Base-by-base conservation (phyloP, 2,888 invertebrate species). In the Lasioglossum oenotherae region DNA sequence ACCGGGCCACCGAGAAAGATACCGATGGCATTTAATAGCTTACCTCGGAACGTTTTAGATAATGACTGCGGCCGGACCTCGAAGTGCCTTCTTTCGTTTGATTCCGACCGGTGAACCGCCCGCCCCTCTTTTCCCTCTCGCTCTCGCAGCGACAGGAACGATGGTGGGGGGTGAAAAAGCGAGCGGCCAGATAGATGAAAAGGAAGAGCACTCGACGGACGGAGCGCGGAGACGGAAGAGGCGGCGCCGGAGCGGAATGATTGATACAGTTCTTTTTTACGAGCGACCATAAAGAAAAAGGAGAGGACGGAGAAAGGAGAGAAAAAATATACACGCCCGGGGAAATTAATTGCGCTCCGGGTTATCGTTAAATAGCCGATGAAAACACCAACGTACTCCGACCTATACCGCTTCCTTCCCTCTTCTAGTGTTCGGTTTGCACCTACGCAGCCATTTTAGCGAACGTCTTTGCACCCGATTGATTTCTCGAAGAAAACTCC, bases 21-120 rank as follows among this genome's bases (percentile, higher is more conserved):
- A 90, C 84, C 88, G 87, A 91, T 88, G 89, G 86, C 91, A 88
- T 90, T 90, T 90, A 90, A 91, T 91, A 91, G 89, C 89, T 87
- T 81, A 83, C 81, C 89, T 89, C 81, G 78, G 85, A 89, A 89
- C 90, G 90, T 91, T 90, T 90, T 91, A 90, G 90, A 90, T 90
- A 90, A 90, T 90, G 88, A 90, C 90, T 79, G 67, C 35, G 82
- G 89, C 75, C 83, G 87, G 87, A 81, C 82, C 67, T 69, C 82
- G 75, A 35, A 80, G 79, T 69, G 81, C 74, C 88, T 85, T 74
- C 81, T 89, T 87, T 83, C 90, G 78, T 88, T 88, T 85, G 89
- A 88, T 88, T 86, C 85, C 74, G 78, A 71, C 75, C 35, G 75
- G 60, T 19, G 73, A 71, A 78, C 69, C 80, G 64, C 80, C 64